Evolutionary conservation across 2,113 vertebrate species (phyloP), one percentile per base, ranked within the genome.

Genomic region (Hiodon tergisus): DNA sequence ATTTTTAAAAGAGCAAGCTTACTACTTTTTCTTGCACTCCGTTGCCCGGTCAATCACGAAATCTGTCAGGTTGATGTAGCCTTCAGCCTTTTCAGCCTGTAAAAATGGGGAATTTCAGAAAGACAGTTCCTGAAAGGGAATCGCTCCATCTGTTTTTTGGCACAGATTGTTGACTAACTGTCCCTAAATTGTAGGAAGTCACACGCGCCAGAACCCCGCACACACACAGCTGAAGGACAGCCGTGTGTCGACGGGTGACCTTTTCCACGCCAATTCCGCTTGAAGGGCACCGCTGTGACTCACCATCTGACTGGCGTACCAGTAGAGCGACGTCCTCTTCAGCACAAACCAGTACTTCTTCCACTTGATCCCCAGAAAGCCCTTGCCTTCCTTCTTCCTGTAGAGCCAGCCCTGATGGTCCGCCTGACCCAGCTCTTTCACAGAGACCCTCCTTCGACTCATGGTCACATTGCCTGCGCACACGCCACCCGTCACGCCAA

Each of bases 11-110:
- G 6, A 14, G 55, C 17, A 52, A 3, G 50, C 97, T 95, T 90
- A 99, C 97, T 95, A 87, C 86, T 98, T 99, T 87, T 96, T 98
- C 87, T 97, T 99, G 94, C 96, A 98, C 87, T 99, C 97, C 1
- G 75, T 89, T 59, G 96, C 96, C 87, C 88, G 89, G 83, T 97
- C 94, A 67, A 98, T 93, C 74, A 92, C 87, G 86, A 99, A 98
- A 84, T 98, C 95, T 8, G 94, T 83, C 83, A 99, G 90, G 80
- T 94, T 94, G 79, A 98, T 95, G 86, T 94, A 99, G 66, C 97
- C 97, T 78, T 99, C 96, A 14, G 96, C 97, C 82, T 96, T 99
- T 76, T 98, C 96, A 73, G 96, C 94, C 97, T 99, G 82, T 71
- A 88, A 90, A 73, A 76, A 77, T 66, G 78, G 52, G 82, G 16